These are phyloP conservation scores for Ctenomys sociabilis DNA, from an alignment of 2,113 vertebrate species.

Conservation along the genomic window DNA sequence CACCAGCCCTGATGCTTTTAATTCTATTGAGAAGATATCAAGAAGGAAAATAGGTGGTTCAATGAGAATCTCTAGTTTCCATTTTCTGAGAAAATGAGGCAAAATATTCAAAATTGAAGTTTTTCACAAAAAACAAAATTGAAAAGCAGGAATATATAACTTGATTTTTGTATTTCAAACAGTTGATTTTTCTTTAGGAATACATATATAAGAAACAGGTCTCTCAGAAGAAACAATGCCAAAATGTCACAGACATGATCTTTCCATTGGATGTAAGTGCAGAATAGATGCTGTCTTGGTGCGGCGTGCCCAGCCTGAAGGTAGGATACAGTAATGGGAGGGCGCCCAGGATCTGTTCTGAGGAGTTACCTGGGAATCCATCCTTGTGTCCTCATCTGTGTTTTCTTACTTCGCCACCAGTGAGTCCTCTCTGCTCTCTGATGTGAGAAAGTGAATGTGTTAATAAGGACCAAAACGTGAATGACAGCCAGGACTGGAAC, in stretches of 20 bases:
- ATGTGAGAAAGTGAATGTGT: too few species aligned
- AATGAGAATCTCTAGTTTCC: neutral
- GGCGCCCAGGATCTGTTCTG: neutral
- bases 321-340: neutral
- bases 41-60: neutral
- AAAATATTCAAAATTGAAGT: neutral
- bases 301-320: rapidly evolving
- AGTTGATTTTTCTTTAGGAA: neutral
- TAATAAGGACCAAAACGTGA: too few species aligned
- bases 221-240: neutral
- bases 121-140: neutral
- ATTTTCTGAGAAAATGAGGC: neutral
- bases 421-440: neutral
- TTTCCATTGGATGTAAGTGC: neutral
- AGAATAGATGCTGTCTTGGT: too few species aligned
- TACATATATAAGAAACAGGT: neutral
- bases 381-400: neutral
- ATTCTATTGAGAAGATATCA: neutral
- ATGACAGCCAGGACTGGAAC: neutral
- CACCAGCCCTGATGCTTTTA: neutral
- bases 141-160: neutral
- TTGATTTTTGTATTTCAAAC: neutral
- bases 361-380: too few species aligned
- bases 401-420: neutral
- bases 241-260: neutral